Evolutionary conservation across 2,888 invertebrate genomes (phyloP).

Genomic region (Nephrotoma guestfalica): DNA sequence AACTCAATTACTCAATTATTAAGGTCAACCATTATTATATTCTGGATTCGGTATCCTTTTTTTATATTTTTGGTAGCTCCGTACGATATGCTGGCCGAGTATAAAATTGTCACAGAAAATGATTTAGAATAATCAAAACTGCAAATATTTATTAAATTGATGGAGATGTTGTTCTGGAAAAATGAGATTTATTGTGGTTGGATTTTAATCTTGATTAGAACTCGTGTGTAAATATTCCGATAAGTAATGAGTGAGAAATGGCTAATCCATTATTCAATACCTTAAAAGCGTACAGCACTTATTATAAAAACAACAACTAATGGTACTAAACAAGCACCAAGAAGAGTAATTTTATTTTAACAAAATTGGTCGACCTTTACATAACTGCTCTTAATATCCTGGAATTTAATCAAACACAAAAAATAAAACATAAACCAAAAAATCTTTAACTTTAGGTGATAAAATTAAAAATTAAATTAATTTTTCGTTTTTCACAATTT

Average conservation of each 20-base stretch:
- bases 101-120: not conserved
- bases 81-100: not conserved
- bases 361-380: not conserved
- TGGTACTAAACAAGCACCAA: not conserved
- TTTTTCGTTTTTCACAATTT: not conserved
- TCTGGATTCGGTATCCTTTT: not conserved
- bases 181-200: not conserved
- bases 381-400: not conserved
- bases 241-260: not conserved
- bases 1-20: not conserved
- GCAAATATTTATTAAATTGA: not conserved
- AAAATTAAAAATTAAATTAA: not conserved
- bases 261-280: not conserved
- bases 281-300: not conserved
- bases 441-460: not conserved
- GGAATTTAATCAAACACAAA: not conserved
- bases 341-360: not conserved
- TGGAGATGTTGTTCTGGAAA: not conserved
- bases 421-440: not conserved
- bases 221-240: not conserved
- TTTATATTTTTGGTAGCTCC: not conserved
- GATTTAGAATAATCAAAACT: not conserved
- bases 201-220: not conserved
- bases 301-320: not conserved
- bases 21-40: not conserved